phyloP scores from a whole-genome alignment of 2,113 vertebrate genomes.

The Saccopteryx leptura region DNA sequence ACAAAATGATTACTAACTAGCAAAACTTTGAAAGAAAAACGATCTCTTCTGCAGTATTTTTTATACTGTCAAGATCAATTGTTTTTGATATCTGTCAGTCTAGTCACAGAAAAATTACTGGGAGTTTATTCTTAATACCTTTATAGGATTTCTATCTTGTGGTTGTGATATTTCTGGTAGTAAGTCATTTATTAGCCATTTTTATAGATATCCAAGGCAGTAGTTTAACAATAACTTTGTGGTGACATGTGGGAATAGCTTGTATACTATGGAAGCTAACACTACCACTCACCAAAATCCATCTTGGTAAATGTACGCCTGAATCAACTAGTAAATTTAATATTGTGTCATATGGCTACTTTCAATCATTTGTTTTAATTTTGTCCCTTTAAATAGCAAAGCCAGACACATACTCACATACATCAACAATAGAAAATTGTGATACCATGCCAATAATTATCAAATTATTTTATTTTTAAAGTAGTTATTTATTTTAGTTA shows the following conservation, averaged over 20 bases:
- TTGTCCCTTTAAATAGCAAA: neutral
- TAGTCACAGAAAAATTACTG: neutral
- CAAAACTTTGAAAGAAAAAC: neutral
- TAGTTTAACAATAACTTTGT: neutral
- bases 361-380: neutral
- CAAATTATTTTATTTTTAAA: neutral
- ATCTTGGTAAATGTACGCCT: neutral
- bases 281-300: neutral
- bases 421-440: neutral
- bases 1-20: constrained; percentile 6
- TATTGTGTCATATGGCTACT: neutral
- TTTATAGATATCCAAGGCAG: neutral
- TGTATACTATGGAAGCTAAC: neutral
- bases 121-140: neutral
- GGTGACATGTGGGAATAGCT: neutral
- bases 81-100: neutral
- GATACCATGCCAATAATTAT: neutral
- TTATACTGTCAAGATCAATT: constrained; percentile 11
- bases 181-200: neutral
- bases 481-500: neutral
- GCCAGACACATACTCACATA: neutral
- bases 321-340: too few relatives aligned
- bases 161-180: neutral
- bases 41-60: neutral
- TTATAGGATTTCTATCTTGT: neutral